A percentile compares a stretch with the other conserved stretches of the same genome.
Evolutionary conservation across 2,113 vertebrate genomes (phyloP).

Genomic region (Nipponia nippon): DNA sequence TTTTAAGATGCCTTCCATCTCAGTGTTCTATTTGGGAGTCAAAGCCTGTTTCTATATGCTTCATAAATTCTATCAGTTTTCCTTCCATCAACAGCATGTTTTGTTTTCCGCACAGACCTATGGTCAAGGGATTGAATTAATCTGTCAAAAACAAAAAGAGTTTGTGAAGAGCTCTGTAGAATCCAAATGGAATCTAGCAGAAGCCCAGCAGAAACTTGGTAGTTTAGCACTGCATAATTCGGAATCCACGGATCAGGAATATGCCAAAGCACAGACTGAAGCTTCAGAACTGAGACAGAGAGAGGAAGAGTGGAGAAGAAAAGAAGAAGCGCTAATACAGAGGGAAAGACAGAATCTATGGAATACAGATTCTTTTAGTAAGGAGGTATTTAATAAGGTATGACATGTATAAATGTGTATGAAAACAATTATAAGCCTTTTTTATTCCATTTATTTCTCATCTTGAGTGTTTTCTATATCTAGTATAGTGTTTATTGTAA

Average conservation of each 20-base stretch:
- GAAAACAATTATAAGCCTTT: not conserved
- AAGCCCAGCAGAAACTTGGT: constrained; percentile 88
- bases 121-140: constrained; percentile 77
- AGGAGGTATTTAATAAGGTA: constrained; percentile 94
- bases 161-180: constrained; percentile 86
- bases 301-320: constrained; percentile 89
- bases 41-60: not conserved
- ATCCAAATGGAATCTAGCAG: constrained; percentile 88
- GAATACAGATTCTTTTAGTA: constrained; percentile 75
- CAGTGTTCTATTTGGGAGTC: not conserved
- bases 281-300: constrained; percentile 81
- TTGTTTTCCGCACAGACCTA: constrained; percentile 57
- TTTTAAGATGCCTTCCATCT: not conserved
- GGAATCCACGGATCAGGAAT: constrained; percentile 89
- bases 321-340: constrained; percentile 83
- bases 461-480: not conserved
- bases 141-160: constrained; percentile 86
- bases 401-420: not conserved
- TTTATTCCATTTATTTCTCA: not conserved
- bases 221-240: constrained; percentile 89
- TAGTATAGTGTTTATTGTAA: not conserved
- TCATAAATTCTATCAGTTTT: not conserved
- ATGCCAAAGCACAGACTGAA: constrained; percentile 79
- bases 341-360: constrained; percentile 78
- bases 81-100: not conserved